Evolutionary conservation across 2,797 vertebrate genomes (phyloP), one percentile per base, ranked within the genome.

Genomic region (Silurus aristotelis): DNA sequence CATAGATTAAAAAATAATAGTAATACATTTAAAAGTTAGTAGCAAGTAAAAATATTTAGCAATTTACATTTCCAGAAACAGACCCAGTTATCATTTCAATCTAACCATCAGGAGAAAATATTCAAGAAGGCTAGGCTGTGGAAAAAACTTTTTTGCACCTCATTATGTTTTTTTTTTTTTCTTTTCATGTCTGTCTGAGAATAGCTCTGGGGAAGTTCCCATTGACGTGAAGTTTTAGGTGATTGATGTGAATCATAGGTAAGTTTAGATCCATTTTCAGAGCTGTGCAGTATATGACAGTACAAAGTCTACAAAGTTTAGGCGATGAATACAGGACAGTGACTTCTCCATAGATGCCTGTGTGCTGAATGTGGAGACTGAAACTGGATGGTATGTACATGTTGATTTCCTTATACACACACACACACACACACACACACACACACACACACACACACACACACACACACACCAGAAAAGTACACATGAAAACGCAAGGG

Each of bases 131-230:
- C 31, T n/a, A 58, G 70, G 52, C 60, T 86, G 48, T 76, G 83
- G 80, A 61, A 85, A 87, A 56, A 52, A 4, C 48, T 84, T 46
- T 63, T 87, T 19, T 63, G 56, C 6, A 10, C 71, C 38, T 58
- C 83, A 80, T 79, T 27, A 73, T 87, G 14, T 82, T 80, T 38
- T 38, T 38, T 31, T 27, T 31, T 31, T 38, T 38, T 86, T 82
- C 86, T 80, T 82, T 86, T 84, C 52, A 81, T 79, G 78, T 84
- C 27, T 76, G 76, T 77, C 76, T 86, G 71, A 84, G 70, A 87
- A 84, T 84, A 84, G 76, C 70, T 79, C 78, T 25, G 55, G 78
- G 85, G 86, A 84, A 84, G n/a, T 84, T 87, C 83, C 86, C 86
- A 22, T 84, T 81, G 86, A 81, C 82, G 22, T 20, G 10, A 81